Base-by-base conservation (phyloP, 2,113 vertebrate species). In the Halichoeres trimaculatus region DNA sequence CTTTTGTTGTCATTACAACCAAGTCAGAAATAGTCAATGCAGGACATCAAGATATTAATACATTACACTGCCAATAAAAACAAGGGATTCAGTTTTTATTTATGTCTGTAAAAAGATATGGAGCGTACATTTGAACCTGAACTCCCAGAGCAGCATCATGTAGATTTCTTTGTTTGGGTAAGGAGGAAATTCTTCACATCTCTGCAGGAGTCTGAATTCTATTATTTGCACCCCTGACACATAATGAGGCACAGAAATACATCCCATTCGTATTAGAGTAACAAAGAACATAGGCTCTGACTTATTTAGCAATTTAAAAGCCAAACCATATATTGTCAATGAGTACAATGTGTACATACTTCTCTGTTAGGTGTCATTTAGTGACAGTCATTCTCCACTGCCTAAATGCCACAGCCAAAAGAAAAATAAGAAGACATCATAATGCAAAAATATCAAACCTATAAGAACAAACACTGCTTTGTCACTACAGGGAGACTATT, bases 401-500 rank as follows among this genome's bases (percentile, higher is more conserved):
- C 17, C 16, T 19, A 45, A 35, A 47, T 10, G 41, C 23, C 53
- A 2, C 6, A 19, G 30, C 40, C 40, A 55, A 67, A 41, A 59
- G 50, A 55, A 41, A 63, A 58, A 47, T 13, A 56, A 60, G 22
- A 59, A 53, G 36, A 52, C 52, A 55, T 58, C 65, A 70, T n/a
- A n/a, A n/a, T 54, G 60, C 65, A 74, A 76, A 87, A 65, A 20
- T 5, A 23, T 23, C 35, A 22, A 55, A 47, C 43, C 2, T 47
- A 13, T 34, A 73, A 71, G 9, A 12, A 79, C 52, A 74, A 79
- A 79, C 5, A 73, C 53, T 59, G 71, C 52, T 35, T 65, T 45
- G 74, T 24, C 62, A 60, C 69, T 65, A 45, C 34, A 50, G 68
- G 35, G 38, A 4, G 61, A 58, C 47, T 10, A 34, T 56, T 30